Conservation (phyloP, 2,888 invertebrate genomes). For the Chloroclysta siterata region DNA sequence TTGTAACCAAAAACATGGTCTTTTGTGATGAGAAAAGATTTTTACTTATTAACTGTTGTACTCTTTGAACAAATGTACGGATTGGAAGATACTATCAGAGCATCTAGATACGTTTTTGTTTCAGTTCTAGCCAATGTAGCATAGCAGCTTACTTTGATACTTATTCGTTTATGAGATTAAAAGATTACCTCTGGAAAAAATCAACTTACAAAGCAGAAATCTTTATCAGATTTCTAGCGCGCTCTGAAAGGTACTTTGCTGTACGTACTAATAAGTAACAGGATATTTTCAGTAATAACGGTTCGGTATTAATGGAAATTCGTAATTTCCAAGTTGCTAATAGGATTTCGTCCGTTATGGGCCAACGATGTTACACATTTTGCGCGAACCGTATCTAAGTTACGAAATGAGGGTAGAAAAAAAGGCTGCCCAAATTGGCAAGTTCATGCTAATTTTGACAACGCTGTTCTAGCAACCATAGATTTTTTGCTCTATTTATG, state of each 20-base stretch:
- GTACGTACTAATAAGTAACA: conserved; percentile 31
- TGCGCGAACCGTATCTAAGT: conserved; percentile 73
- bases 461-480: conserved; percentile 54
- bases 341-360: conserved; percentile 66
- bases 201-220: conserved; percentile 7
- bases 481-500: conserved; percentile 24
- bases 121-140: neutral
- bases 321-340: conserved; percentile 56
- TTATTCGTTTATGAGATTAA: conserved; percentile 3
- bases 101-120: no score
- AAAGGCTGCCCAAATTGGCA: conserved; percentile 67
- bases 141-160: neutral
- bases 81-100: no score
- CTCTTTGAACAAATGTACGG: no score
- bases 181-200: conserved; percentile 11
- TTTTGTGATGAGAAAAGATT: no score
- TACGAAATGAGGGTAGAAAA: conserved; percentile 66
- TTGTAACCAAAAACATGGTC: no score
- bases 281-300: conserved; percentile 41
- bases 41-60: no score
- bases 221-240: conserved; percentile 24
- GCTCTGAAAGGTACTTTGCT: conserved; percentile 4
- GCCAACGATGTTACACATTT: conserved; percentile 77
- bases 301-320: conserved; percentile 43
- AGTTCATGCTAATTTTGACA: conserved; percentile 73